A percentile compares a stretch with the other conserved stretches of the same genome.
These are phyloP conservation scores for Astyanax mexicanus DNA, from an alignment of 2,797 vertebrate genomes.

Conservation along the genomic window DNA sequence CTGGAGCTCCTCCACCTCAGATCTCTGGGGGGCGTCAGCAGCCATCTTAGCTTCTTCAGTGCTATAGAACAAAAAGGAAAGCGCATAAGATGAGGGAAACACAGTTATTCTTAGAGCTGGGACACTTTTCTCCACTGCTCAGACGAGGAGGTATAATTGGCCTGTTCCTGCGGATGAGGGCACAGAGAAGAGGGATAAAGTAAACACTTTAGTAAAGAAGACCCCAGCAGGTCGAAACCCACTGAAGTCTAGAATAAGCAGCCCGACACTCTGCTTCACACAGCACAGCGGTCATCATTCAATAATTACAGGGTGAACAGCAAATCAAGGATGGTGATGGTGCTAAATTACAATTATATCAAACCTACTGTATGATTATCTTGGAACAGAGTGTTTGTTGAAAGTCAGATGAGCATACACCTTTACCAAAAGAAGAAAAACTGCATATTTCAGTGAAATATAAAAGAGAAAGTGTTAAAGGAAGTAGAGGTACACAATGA, in stretches of 20 bases:
- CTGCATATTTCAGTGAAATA: background rate
- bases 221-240: constrained; percentile 25
- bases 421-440: background rate
- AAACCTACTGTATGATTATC: constrained; percentile 39
- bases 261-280: constrained; percentile 21
- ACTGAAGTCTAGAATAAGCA: constrained; percentile 32
- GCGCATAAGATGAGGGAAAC: constrained; percentile 22
- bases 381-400: background rate
- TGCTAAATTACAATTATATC: constrained; percentile 25
- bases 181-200: background rate
- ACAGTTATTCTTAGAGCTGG: constrained; percentile 53
- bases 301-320: constrained; percentile 54
- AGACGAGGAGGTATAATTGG: constrained; percentile 52
- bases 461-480: background rate
- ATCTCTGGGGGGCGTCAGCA: constrained; percentile 60
- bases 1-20: constrained; percentile 76
- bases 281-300: constrained; percentile 30
- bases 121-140: constrained; percentile 21
- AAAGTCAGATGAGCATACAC: background rate
- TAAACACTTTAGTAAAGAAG: constrained; percentile 1
- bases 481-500: too few relatives aligned
- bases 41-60: constrained; percentile 63
- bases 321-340: constrained; percentile 14
- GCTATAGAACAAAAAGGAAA: constrained; percentile 32
- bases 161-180: constrained; percentile 18